phyloP scores from a whole-genome alignment of 2,113 vertebrate species.

The Cryptomyrus ogoouensis region DNA sequence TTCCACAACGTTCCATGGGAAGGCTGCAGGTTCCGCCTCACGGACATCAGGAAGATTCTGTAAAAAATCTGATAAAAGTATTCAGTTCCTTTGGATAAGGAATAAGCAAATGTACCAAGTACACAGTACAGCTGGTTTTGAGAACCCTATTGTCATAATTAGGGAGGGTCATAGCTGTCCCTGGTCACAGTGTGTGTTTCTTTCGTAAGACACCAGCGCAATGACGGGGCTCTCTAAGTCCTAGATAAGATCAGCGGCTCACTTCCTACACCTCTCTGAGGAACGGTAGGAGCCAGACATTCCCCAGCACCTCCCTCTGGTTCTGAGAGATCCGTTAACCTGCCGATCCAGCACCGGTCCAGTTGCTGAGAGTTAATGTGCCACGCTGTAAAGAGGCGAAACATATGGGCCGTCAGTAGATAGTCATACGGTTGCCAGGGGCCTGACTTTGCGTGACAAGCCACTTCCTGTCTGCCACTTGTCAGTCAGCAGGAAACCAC shows the following conservation, averaged over 20 bases:
- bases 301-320: neutral
- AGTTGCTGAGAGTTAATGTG: neutral
- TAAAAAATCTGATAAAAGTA: neutral
- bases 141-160: neutral
- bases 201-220: neutral
- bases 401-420: neutral
- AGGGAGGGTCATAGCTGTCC: neutral
- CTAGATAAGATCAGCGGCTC: neutral
- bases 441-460: neutral
- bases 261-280: neutral
- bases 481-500: conserved; percentile 15
- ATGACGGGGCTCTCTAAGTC: neutral
- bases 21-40: neutral
- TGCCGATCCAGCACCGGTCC: neutral
- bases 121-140: neutral
- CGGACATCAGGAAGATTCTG: neutral
- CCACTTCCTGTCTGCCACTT: conserved; percentile 20
- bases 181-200: neutral
- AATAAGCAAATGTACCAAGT: neutral
- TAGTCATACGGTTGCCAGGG: neutral
- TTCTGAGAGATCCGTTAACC: neutral
- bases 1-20: neutral
- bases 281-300: neutral
- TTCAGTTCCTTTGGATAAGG: neutral
- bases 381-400: neutral